Evolutionary conservation across 2,797 vertebrate genomes (phyloP), one percentile per base, ranked within the genome.

Genomic region (Chiloscyllium punctatum): DNA sequence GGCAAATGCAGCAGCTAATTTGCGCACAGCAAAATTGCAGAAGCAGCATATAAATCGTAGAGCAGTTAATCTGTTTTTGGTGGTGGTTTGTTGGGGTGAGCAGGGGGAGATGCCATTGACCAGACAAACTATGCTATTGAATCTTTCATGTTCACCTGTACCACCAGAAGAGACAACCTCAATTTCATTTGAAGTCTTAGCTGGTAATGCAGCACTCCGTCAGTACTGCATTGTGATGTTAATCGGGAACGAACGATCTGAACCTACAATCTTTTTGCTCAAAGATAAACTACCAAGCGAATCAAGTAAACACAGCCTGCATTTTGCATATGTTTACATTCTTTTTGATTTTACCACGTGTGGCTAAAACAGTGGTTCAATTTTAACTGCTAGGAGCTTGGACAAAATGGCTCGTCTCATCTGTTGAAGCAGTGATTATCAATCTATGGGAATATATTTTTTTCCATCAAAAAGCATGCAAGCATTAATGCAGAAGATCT

Each of bases 11-110:
- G 66, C 90, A 69, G n/a, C 37, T 62, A 92, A 69, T 92, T 92
- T 92, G 90, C 90, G 66, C 25, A 68, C 66, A 92, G 90, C 90
- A 92, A 42, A n/a, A 42, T 92, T 92, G 90, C 90, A 92, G 62
- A 92, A 92, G 90, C 66, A 68, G 90, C 90, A 42, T 37, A 11
- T 18, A 42, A 92, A 92, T 25, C 37, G 62, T 37, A 69, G 88
- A 23, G 57, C 33, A 66, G 88, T 21, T 91, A 68, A 91, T 91
- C 27, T 33, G 53, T 57, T 42, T 68, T 69, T 92, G 66, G 90
- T 11, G 62, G 15, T 13, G 90, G 57, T 92, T 68, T 37, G 53
- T 90, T 6, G 15, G 21, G 66, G n/a, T 2, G 42, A 37, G 37
- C 25, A 42, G 23, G 23, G 9, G 57, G 9, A 62, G 57, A 0